Base-by-base conservation (phyloP, 2,888 invertebrate genomes). In the Salticus scenicus region DNA sequence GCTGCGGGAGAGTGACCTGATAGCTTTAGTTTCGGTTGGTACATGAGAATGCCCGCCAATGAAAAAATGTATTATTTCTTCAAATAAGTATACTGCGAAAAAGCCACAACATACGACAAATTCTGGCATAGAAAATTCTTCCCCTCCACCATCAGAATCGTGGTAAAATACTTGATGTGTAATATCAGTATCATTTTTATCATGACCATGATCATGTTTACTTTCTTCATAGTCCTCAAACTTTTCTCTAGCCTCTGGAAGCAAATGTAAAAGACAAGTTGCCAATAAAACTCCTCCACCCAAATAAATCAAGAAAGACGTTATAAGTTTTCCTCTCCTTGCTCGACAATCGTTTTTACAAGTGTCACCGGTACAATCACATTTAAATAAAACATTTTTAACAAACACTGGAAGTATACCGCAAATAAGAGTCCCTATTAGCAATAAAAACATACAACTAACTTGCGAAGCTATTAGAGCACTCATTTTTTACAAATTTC, bases 231-330 rank as follows among this genome's bases (percentile, higher is more conserved):
- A 47, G 7, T 63, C 24, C n/a, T 93, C 92, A 12, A 96, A 93
- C 80, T 93, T 93, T 89, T 96, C 94, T 12, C 93, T 92, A 0
- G 96, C 94, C 92, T 96, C 96, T 0, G 96, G 96, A 78, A 96
- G 92, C 89, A 96, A 92, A 90, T 96, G 96, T 88, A 96, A 91
- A 90, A 96, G 96, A 4, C 96, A 96, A 1, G 96, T 96, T 87
- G 94, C 94, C 51, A 96, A 91, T 24, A 96, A 92, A 0, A 96
- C 96, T 12, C 96, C 96, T n/a, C 96, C 96, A 20, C 96, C 96
- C 88, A 96, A 94, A n/a, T 95, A 94, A 28, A 96, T 87, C 20
- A 87, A 70, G 27, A 87, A 83, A n/a, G 87, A 64, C 12, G 79
- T 83, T 12, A 75, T 72, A 2, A 73, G 5, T 64, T 78, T 82